phyloP scores from a whole-genome alignment of 2,888 invertebrate species.

The Nyleta sp. region DNA sequence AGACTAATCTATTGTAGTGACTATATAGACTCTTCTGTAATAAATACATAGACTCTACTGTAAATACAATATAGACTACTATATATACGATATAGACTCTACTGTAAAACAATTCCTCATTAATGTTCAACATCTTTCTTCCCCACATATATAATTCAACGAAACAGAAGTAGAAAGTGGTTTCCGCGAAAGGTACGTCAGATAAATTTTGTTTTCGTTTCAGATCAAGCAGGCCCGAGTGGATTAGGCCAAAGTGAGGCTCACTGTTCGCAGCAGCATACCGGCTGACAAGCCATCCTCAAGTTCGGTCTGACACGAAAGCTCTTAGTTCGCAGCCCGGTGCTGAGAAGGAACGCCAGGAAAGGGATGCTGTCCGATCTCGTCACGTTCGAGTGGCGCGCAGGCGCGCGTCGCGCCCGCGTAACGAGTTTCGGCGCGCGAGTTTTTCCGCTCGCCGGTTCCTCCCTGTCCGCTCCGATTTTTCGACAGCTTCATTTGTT shows the following conservation, averaged over 20 bases:
- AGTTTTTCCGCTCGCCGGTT: constrained; percentile 26
- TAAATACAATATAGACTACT: too few species aligned
- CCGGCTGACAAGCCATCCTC: constrained; percentile 69
- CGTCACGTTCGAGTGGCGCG: constrained; percentile 23
- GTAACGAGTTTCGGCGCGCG: constrained; percentile 43
- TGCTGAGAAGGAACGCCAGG: constrained; percentile 34
- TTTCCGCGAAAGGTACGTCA: too few species aligned
- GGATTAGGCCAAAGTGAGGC: constrained; percentile 69
- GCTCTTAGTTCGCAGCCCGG: constrained; percentile 27
- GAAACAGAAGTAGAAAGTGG: too few species aligned
- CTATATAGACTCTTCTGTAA: too few species aligned
- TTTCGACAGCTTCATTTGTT: constrained; percentile 43
- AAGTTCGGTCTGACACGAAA: constrained; percentile 31
- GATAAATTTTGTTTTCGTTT: constrained; percentile 46
- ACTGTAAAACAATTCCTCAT: too few species aligned
- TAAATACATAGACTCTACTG: too few species aligned
- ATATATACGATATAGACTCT: too few species aligned
- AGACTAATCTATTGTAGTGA: too few species aligned
- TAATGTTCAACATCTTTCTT: too few species aligned
- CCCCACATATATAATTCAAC: too few species aligned
- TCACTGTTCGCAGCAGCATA: constrained; percentile 71
- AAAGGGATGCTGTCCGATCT: constrained; percentile 41
- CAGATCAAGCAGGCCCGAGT: constrained; percentile 73
- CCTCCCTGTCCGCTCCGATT: constrained; percentile 2
- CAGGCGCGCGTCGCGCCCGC: constrained; percentile 11